Percentiles rank a stretch among this genome's conserved stretches.
phyloP scores from a whole-genome alignment of 2,797 vertebrate species.

The Xerus rutilus region DNA sequence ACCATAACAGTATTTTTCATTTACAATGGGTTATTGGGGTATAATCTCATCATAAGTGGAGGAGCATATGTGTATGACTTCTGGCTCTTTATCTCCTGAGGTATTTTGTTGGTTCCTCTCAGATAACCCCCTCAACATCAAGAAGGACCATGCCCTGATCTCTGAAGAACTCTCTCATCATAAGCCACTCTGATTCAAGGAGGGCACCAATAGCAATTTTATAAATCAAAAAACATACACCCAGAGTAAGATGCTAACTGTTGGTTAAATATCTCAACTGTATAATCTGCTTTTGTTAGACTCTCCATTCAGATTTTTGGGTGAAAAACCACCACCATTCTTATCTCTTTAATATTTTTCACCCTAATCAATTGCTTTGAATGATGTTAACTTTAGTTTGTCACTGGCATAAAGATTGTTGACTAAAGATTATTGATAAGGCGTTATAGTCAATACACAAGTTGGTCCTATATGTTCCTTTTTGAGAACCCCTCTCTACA shows the following conservation, averaged over 20 bases:
- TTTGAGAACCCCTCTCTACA: not conserved
- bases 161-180: not conserved
- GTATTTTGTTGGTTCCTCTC: not conserved
- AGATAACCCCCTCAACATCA: not conserved
- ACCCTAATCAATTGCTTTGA: not conserved
- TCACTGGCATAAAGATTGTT: not conserved
- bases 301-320: not conserved
- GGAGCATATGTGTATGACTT: not conserved
- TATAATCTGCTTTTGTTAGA: conserved; percentile 9
- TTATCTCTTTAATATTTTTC: not conserved
- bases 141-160: not conserved
- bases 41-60: not conserved
- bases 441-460: not conserved
- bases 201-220: not conserved
- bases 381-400: not conserved
- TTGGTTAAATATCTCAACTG: not conserved
- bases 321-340: not conserved
- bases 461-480: not conserved
- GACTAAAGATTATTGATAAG: not conserved
- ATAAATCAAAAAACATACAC: not conserved
- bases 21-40: not conserved
- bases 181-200: not conserved
- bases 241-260: not conserved
- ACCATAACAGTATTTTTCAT: not conserved
- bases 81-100: not conserved